Evolutionary conservation across 2,888 invertebrate genomes (phyloP).

Genomic region (Cheilosia grossa): DNA sequence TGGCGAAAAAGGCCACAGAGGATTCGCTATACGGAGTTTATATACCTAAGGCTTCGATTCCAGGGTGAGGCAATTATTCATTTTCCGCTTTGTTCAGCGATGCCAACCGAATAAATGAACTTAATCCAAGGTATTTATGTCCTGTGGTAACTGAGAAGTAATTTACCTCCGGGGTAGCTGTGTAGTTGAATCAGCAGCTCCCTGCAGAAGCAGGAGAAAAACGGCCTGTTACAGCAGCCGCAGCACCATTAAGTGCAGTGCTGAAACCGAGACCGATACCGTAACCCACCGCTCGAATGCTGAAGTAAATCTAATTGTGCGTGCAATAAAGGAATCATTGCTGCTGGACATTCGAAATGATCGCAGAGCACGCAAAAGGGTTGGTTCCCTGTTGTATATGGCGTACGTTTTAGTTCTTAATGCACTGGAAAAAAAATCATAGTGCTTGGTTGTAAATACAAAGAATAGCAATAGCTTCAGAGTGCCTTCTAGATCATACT

Average conservation of each 20-base stretch:
- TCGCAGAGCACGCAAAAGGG: slow-evolving; percentile 74
- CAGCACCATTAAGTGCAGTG: slow-evolving; percentile 42
- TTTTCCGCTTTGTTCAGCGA: slow-evolving; percentile 70
- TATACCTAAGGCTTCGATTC: slow-evolving; percentile 56
- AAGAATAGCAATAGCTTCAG: no score
- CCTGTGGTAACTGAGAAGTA: slow-evolving; percentile 72
- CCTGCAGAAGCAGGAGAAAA: slow-evolving; percentile 11
- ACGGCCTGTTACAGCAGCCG: slow-evolving; percentile 41
- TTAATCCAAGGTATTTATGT: slow-evolving; percentile 74
- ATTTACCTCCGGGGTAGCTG: slow-evolving; percentile 62
- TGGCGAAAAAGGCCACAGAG: slow-evolving; percentile 55
- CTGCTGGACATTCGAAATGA: slow-evolving; percentile 70
- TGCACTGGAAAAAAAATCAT: slow-evolving; percentile 19
- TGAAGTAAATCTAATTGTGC: slow-evolving; percentile 75
- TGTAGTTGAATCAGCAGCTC: slow-evolving; percentile 43
- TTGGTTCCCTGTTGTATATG: slow-evolving; percentile 26
- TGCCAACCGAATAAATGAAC: slow-evolving; percentile 73
- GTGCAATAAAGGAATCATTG: slow-evolving; percentile 75
- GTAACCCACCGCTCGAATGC: slow-evolving; percentile 25
- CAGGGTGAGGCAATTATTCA: slow-evolving; percentile 73
- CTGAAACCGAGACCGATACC: slow-evolving; percentile 14
- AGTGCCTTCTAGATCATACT: no score
- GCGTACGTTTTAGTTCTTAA: background rate
- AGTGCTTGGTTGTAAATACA: no score
- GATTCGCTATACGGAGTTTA: slow-evolving; percentile 8